Percentiles rank a stretch among this genome's conserved stretches.
Evolutionary conservation across 1,140 invertebrate genomes (phyloP).

Genomic region (Diorhabda sublineata): DNA sequence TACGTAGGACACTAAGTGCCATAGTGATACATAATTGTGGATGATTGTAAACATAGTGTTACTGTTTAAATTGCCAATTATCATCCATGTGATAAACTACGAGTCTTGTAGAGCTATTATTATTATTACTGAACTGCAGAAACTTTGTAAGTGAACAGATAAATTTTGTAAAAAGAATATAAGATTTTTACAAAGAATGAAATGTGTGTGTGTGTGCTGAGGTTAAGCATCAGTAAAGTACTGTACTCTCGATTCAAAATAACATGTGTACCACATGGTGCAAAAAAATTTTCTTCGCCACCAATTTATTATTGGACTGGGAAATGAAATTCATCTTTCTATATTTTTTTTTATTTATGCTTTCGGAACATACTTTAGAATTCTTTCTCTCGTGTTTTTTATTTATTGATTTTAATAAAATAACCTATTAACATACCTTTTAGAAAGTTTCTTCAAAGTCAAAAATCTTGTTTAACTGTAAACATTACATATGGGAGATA

Average conservation of each 20-base stretch:
- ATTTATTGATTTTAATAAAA: no score
- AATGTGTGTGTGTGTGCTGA: conserved; percentile 35
- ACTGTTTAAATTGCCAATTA: conserved; percentile 42
- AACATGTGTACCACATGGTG: neutral
- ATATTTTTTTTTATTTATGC: no score
- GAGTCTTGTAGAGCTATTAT: conserved; percentile 38
- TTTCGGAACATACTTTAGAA: no score
- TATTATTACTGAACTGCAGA: conserved; percentile 30
- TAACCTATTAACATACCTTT: no score
- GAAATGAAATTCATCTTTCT: no score
- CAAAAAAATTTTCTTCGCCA: no score
- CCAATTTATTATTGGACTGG: no score
- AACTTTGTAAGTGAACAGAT: conserved; percentile 35
- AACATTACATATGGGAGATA: no score
- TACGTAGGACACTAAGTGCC: conserved; percentile 39
- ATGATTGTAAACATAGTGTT: conserved; percentile 34
- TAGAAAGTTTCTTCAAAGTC: no score
- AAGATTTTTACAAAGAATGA: conserved; percentile 36
- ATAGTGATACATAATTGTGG: conserved; percentile 44
- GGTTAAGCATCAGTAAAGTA: conserved; percentile 22
- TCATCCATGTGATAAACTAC: conserved; percentile 48
- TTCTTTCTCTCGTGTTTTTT: no score
- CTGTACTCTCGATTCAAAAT: conserved; percentile 6
- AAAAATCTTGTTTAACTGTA: no score
- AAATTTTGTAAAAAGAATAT: conserved; percentile 31